phyloP scores from a whole-genome alignment of 2,888 invertebrate genomes.

The Incurvaria masculella region DNA sequence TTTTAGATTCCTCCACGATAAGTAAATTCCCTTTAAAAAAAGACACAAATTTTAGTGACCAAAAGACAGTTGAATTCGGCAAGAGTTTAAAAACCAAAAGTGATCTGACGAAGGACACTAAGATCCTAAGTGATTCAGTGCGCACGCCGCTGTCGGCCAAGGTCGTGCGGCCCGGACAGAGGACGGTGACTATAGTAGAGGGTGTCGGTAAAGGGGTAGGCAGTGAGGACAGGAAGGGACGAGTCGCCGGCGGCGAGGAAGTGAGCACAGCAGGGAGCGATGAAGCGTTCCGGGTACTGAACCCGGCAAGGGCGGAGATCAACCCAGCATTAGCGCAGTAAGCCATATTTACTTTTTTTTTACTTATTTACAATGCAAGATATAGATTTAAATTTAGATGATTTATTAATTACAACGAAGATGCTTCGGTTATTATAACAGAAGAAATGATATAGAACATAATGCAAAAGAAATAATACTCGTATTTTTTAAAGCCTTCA shows the following conservation, averaged over 20 bases:
- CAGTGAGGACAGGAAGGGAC: constrained; percentile 10
- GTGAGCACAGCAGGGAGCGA: too few species aligned
- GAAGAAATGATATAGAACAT: too few species aligned
- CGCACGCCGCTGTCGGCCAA: constrained; percentile 1
- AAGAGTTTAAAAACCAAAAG: too few species aligned
- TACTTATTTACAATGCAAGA: not conserved
- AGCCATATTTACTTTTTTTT: too few species aligned
- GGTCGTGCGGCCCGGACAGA: not conserved
- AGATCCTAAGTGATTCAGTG: not conserved
- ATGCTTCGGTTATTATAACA: not conserved
- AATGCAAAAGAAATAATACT: too few species aligned
- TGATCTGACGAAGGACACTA: not conserved
- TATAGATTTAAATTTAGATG: constrained; percentile 2
- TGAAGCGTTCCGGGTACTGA: constrained; percentile 33
- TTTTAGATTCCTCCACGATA: too few species aligned
- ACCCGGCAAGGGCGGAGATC: too few species aligned
- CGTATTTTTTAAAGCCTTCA: too few species aligned
- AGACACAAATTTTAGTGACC: too few species aligned
- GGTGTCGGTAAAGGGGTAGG: constrained; percentile 15
- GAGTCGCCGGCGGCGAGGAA: constrained; percentile 18
- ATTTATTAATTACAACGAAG: not conserved
- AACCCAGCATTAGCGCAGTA: too few species aligned
- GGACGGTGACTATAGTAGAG: constrained; percentile 15
- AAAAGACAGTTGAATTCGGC: too few species aligned
- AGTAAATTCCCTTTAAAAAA: too few species aligned